These are phyloP conservation scores for Gymnoscopelus braueri DNA, from an alignment of 2,797 vertebrate genomes.

Conservation along the genomic window DNA sequence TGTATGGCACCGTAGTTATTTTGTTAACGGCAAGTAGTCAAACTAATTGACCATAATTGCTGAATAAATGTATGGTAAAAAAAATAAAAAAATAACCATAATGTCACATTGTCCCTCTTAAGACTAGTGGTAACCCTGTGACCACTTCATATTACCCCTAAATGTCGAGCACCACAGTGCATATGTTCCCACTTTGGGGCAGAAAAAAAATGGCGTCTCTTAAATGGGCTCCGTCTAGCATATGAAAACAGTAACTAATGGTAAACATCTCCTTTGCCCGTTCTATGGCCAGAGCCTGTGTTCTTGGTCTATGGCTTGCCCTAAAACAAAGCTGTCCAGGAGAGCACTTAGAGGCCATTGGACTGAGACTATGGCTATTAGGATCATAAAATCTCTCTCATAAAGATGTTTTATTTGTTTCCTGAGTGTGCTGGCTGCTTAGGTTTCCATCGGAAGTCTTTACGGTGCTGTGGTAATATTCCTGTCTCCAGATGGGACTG, in stretches of 20 bases:
- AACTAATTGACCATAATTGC: background rate
- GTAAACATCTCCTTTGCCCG: conserved; percentile 30
- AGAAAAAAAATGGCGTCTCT: conserved; percentile 38
- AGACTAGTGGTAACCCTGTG: background rate
- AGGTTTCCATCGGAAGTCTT: conserved; percentile 79
- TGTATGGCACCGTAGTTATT: background rate
- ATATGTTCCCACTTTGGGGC: conserved; percentile 52
- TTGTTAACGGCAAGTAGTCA: background rate
- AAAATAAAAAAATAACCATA: background rate
- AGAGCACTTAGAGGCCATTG: conserved; percentile 71
- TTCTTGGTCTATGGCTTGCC: conserved; percentile 35
- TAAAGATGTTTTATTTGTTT: conserved; percentile 85
- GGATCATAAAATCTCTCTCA: conserved; percentile 72
- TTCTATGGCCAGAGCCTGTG: conserved; percentile 44
- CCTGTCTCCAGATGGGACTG: conserved; percentile 66
- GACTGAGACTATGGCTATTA: conserved; percentile 65
- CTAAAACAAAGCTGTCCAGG: conserved; percentile 56
- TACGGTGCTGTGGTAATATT: conserved; percentile 77
- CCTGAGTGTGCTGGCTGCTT: conserved; percentile 77
- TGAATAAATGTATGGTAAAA: background rate
- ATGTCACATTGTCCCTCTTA: background rate
- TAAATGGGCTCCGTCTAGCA: conserved; percentile 32
- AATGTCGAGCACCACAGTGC: conserved; percentile 37
- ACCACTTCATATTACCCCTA: conserved; percentile 31
- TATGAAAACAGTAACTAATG: conserved; percentile 52